Evolutionary conservation across 2,113 vertebrate genomes (phyloP), one percentile per base, ranked within the genome.

Genomic region (Anolis sagrei): DNA sequence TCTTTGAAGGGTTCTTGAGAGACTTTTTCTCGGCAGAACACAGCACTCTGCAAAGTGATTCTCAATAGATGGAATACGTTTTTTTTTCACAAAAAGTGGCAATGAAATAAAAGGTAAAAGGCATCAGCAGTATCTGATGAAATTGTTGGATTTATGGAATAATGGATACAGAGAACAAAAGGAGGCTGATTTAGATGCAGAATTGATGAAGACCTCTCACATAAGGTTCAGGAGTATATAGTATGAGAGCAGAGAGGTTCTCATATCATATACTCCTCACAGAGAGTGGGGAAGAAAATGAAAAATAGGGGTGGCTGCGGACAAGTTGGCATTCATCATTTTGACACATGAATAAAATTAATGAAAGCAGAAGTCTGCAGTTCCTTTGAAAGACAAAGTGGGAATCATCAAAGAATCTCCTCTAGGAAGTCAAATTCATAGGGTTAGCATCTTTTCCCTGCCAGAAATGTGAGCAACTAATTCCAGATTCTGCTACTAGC

Each of bases 71-170:
- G 83, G 86, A 85, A 70, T 64, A 75, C 90, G n/a, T n/a, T n/a
- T 10, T 2, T 11, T 58, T 27, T 76, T n/a, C 29, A 48, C 25
- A 77, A 0, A 0, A 90, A 89, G 87, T 74, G 58, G 54, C 79
- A 66, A 29, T 89, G 87, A 90, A 94, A 87, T 74, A 13, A 83
- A 76, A 84, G 64, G 58, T 72, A 69, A 85, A 82, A 92, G 89
- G 80, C 82, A 81, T 76, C 91, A 83, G 76, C 82, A 88, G 76
- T 66, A 69, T 58, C 68, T 89, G 83, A 91, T 86, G 85, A 92
- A 93, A 92, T 44, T 16, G 27, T 8, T 21, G n/a, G n/a, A 87
- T 88, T 92, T 91, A 91, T 90, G 49, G 91, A 84, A 79, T 0
- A 0, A 32, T 10, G 39, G 44, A 23, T 0, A 14, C 3, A 29